Evolutionary conservation across 2,797 vertebrate species (phyloP).

Genomic region (Galaxias olidus): DNA sequence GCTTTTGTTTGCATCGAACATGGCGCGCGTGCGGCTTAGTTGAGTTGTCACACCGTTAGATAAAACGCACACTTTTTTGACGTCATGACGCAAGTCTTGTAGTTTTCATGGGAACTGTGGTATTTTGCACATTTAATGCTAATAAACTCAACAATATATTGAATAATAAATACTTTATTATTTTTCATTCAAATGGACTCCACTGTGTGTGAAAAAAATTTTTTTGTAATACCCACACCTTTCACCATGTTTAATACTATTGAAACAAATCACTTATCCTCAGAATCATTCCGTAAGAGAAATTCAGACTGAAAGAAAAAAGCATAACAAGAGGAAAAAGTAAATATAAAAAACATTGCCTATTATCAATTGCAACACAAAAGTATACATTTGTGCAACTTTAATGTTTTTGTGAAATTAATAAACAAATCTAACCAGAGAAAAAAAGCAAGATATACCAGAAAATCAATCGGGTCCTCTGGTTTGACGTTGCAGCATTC

Average conservation of each 20-base stretch:
- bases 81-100: slow-evolving; percentile 3
- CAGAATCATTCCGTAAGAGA: slow-evolving; percentile 81
- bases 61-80: not conserved
- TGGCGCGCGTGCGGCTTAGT: slow-evolving; percentile 67
- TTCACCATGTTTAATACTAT: not conserved
- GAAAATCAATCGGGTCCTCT: slow-evolving; percentile 88
- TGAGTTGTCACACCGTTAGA: slow-evolving; percentile 2
- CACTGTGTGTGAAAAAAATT: not conserved
- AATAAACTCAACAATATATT: too few relatives aligned
- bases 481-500: slow-evolving; percentile 86
- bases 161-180: too few relatives aligned
- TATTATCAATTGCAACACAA: not conserved
- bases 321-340: too few relatives aligned
- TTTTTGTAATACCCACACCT: too few relatives aligned
- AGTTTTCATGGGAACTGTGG: not conserved
- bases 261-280: slow-evolving; percentile 48
- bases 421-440: not conserved
- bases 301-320: slow-evolving; percentile 84
- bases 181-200: too few relatives aligned
- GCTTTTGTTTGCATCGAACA: slow-evolving; percentile 74
- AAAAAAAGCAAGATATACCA: slow-evolving; percentile 73
- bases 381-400: not conserved
- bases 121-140: not conserved
- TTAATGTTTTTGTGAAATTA: not conserved
- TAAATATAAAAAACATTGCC: not conserved